Evolutionary conservation across 1,140 invertebrate species (phyloP).

Genomic region (Hyphantria cunea): DNA sequence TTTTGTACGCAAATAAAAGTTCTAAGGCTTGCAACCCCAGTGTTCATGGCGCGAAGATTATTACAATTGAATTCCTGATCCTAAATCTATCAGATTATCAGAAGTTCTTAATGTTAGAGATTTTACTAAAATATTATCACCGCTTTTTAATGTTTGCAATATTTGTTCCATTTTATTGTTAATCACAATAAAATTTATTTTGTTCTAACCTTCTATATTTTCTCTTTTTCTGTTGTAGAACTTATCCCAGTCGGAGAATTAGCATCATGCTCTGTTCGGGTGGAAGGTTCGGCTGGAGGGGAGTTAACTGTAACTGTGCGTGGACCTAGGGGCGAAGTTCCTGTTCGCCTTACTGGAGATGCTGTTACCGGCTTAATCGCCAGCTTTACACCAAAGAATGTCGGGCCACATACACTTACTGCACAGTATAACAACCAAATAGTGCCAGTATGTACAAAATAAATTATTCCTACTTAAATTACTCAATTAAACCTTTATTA

Average conservation of each 20-base stretch:
- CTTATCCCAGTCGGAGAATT: slow-evolving; percentile 93
- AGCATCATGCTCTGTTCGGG: slow-evolving; percentile 94
- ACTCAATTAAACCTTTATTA: too few relatives aligned
- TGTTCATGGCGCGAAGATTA: too few relatives aligned
- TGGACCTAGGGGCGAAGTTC: slow-evolving; percentile 89
- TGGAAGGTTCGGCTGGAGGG: slow-evolving; percentile 92
- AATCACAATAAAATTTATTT: too few relatives aligned
- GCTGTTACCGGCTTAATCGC: slow-evolving; percentile 93
- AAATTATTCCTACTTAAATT: background rate
- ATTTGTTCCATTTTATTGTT: too few relatives aligned
- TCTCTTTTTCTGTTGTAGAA: slow-evolving; percentile 82
- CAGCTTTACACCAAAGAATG: slow-evolving; percentile 94
- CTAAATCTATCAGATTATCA: too few relatives aligned
- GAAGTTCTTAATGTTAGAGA: too few relatives aligned
- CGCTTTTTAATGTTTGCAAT: too few relatives aligned
- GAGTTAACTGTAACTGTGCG: slow-evolving; percentile 94
- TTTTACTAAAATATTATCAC: too few relatives aligned
- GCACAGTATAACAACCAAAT: slow-evolving; percentile 96
- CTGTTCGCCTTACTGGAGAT: slow-evolving; percentile 94
- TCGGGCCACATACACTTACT: slow-evolving; percentile 94
- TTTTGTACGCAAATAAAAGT: too few relatives aligned
- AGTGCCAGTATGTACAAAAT: slow-evolving; percentile 81
- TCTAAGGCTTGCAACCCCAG: too few relatives aligned
- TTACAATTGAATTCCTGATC: too few relatives aligned
- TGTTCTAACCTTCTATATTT: too few relatives aligned